These are phyloP conservation scores for Notothenia rossii DNA, from an alignment of 2,113 vertebrate species.

Conservation along the genomic window DNA sequence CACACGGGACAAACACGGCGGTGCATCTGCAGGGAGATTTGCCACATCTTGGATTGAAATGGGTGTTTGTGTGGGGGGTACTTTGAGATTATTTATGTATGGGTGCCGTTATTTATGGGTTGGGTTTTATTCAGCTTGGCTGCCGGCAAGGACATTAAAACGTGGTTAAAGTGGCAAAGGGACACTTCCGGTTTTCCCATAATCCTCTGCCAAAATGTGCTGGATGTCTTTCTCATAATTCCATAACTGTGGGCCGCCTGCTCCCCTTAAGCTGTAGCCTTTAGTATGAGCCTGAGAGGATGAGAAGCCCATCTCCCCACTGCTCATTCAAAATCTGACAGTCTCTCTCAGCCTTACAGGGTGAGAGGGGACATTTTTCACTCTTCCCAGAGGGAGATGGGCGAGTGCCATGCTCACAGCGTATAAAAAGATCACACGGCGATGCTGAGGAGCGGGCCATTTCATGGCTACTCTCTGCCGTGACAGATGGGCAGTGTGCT, in stretches of 20 bases:
- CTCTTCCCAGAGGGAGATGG: slow-evolving; percentile 58
- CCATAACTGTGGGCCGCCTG: slow-evolving; percentile 50
- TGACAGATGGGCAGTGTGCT: slow-evolving; percentile 80
- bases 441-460: slow-evolving; percentile 76
- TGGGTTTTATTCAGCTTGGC: slow-evolving; percentile 19
- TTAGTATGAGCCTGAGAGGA: slow-evolving; percentile 62
- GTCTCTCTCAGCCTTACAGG: slow-evolving; percentile 62
- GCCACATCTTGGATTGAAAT: slow-evolving; percentile 23
- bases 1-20: not conserved
- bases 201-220: slow-evolving; percentile 48
- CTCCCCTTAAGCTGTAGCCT: slow-evolving; percentile 64
- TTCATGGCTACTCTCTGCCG: slow-evolving; percentile 70
- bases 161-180: slow-evolving; percentile 19
- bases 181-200: slow-evolving; percentile 64
- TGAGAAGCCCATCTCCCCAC: slow-evolving; percentile 63
- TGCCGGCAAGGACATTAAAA: slow-evolving; percentile 52
- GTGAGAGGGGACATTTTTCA: slow-evolving; percentile 32
- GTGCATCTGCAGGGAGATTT: slow-evolving; percentile 36
- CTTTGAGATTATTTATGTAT: slow-evolving; percentile 21
- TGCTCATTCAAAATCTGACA: slow-evolving; percentile 72
- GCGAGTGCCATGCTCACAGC: slow-evolving; percentile 71
- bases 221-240: slow-evolving; percentile 47
- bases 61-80: not conserved
- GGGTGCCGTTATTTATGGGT: slow-evolving; percentile 12
- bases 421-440: slow-evolving; percentile 75